phyloP scores from a whole-genome alignment of 2,113 vertebrate species.

The Vulpes vulpes region DNA sequence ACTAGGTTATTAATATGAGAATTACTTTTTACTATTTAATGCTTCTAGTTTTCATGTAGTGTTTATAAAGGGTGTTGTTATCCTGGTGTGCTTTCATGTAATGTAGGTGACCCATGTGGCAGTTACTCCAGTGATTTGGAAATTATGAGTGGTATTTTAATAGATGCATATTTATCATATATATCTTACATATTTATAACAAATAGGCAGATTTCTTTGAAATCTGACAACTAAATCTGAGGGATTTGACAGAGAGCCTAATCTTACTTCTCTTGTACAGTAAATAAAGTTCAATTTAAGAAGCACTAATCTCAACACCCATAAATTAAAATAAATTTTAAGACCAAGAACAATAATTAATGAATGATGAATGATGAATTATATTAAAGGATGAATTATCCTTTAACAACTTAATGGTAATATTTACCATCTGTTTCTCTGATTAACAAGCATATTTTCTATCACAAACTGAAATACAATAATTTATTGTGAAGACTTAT shows the following conservation, averaged over 20 bases:
- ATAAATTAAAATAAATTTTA: conserved; percentile 35
- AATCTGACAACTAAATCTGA: background rate
- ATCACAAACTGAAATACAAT: background rate
- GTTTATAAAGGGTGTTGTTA: background rate
- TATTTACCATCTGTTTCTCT: background rate
- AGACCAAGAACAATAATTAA: background rate
- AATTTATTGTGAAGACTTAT: background rate
- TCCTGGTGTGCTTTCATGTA: background rate
- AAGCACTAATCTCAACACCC: background rate
- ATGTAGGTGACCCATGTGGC: background rate
- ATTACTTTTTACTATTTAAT: background rate
- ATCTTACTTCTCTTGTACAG: background rate
- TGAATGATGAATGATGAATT: background rate
- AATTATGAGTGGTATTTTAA: conserved; percentile 18
- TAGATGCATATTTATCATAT: background rate
- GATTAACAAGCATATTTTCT: background rate
- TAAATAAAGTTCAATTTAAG: conserved; percentile 20
- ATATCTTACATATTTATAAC: background rate
- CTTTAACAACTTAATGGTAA: background rate
- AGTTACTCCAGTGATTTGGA: background rate
- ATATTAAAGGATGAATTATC: background rate
- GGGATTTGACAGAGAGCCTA: conserved; percentile 13
- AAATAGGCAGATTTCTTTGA: background rate
- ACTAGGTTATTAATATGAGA: conserved; percentile 4
- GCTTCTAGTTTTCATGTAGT: background rate